A percentile compares a stretch with the other conserved stretches of the same genome.
These are phyloP conservation scores for Chlamydotis undulata DNA, from an alignment of 2,113 vertebrate species.

Conservation along the genomic window DNA sequence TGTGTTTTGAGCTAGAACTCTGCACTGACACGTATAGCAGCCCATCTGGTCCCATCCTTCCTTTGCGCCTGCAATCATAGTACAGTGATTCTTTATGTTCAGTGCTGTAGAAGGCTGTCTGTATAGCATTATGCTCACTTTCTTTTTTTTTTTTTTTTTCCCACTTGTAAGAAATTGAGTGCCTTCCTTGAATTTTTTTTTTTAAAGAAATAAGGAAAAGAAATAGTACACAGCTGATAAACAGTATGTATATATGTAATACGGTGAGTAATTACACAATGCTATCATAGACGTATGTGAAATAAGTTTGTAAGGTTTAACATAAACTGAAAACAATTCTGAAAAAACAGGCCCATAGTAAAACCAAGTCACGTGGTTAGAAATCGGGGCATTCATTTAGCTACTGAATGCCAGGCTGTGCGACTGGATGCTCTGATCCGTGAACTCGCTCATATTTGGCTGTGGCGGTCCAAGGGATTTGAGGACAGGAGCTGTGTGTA, in stretches of 20 bases:
- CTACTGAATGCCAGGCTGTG: not conserved
- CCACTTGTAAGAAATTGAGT: not conserved
- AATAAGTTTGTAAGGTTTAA: not conserved
- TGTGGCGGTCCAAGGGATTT: not conserved
- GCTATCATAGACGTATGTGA: not conserved
- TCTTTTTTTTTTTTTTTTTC: too few species aligned
- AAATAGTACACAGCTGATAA: not conserved
- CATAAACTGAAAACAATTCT: not conserved
- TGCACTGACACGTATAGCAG: not conserved
- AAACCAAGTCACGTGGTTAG: not conserved
- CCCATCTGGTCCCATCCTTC: not conserved
- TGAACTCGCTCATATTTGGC: not conserved
- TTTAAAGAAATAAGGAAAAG: not conserved
- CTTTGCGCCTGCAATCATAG: slow-evolving; percentile 3
- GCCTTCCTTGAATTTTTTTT: not conserved
- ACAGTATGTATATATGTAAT: not conserved
- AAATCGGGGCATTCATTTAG: not conserved
- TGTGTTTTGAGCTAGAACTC: slow-evolving; percentile 23
- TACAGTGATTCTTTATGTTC: not conserved
- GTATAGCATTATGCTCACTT: not conserved
- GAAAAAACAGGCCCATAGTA: not conserved
- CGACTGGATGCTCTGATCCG: not conserved
- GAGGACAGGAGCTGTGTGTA: not conserved
- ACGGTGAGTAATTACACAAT: not conserved
- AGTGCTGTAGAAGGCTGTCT: not conserved